Base-by-base conservation (phyloP, 2,888 invertebrate genomes). In the Cremastinae sp. region DNA sequence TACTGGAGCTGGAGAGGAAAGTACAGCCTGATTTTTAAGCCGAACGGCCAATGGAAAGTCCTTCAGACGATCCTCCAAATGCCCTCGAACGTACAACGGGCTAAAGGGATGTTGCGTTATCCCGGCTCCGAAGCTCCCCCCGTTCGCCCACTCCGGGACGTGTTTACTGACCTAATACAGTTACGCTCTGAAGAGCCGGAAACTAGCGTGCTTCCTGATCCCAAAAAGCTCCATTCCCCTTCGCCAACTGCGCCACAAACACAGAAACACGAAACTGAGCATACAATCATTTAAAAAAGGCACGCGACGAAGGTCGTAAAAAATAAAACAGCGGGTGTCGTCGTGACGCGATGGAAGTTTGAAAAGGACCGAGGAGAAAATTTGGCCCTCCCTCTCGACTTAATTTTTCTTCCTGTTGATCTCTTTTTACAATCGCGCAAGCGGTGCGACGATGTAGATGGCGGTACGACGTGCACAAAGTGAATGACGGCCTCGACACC, bases 91-190 rank as follows among this genome's bases (percentile, higher is more conserved):
- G 69, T 59, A 16, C 16, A 54, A 16, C 36, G 49, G 34, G 28
- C 38, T 20, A 18, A 28, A 58, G 43, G 70, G 34, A 53, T 54
- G 65, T 53, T 69, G 53, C 69, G 59, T 38, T 49, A 65, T 59
- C 14, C 68, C 47, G 38, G 34, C 28, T 28, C 28, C 28, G 28
- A 51, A 64, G 69, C 56, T 75, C 76, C 28, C 28, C n/a, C 74
- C 75, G 65, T 75, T 79, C 68, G 75, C 38, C 61, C 58, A 70
- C 73, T 47, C 58, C 74, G 74, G 5, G 68, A 73, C 70, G 73
- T 84, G 80, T 85, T 82, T 82, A 83, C 80, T 69, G 79, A 78
- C 81, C 82, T 80, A 81, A 81, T 80, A 76, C 65, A 65, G 78
- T 79, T 78, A 78, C 73, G 75, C 71, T 68, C 59, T 74, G 51